Base-by-base conservation (phyloP, 2,113 vertebrate genomes). In the Hippocampus zosterae region DNA sequence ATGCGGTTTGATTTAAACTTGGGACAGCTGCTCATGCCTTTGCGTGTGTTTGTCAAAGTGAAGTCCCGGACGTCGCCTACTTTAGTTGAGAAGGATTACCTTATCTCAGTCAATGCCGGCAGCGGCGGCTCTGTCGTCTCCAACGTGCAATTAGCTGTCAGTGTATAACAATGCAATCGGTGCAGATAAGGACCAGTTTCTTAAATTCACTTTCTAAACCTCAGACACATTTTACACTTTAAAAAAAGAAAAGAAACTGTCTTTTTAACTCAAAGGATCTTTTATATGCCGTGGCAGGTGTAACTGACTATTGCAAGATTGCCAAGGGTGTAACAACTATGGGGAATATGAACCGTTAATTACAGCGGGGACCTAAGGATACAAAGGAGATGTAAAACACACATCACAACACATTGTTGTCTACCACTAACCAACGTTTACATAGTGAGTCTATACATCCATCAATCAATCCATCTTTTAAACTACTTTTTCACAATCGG, bases 101-200 rank as follows among this genome's bases (percentile, higher is more conserved):
- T 90, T 88, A 88, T 89, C 82, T 85, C 64, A 19, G 72, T 33
- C 19, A 78, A 76, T 84, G 85, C 83, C 80, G 79, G 77, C 86
- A 84, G 86, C 80, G 74, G 81, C 63, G 76, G 87, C 82, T 82
- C 78, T 82, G 83, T 84, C 72, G 82, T 85, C 69, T 84, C 65
- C 69, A 77, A 85, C 67, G 74, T 83, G 82, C 15, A 74, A 85
- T 88, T 87, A 75, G 74, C 76, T 81, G 69, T 82, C 85, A 85
- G 89, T 88, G 81, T 87, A 75, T 56, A 73, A 57, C 74, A 70
- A 68, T 84, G 80, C 81, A 85, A 87, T 87, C 82, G 78, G 50
- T n/a, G 8, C 66, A 41, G 87, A 88, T 85, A 80, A 82, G 80
- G 41, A 61, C 72, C 68, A 33, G 73, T 64, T 56, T 40, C 70